Evolutionary conservation across 2,888 invertebrate species (phyloP).

Genomic region (Drosophila atroscutellata): DNA sequence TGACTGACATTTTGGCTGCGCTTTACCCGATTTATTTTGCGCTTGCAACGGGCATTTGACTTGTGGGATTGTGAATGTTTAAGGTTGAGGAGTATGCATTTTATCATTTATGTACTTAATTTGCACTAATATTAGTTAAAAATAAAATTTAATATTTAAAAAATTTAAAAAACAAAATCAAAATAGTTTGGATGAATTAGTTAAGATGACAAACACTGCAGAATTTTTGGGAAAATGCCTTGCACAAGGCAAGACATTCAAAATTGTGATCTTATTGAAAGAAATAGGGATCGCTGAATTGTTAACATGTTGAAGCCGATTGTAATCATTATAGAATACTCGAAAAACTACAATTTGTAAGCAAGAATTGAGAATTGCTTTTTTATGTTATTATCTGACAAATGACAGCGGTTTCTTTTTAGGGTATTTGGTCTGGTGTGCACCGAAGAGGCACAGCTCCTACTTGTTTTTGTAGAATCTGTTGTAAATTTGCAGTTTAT

Average conservation of each 20-base stretch:
- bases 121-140: not conserved
- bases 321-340: not conserved
- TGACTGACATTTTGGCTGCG: constrained; percentile 46
- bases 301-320: not conserved
- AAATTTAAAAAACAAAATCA: not conserved
- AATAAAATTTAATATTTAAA: not conserved
- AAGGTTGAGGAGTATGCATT: not conserved
- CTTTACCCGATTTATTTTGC: constrained; percentile 20
- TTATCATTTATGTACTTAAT: not conserved
- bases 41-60: not conserved
- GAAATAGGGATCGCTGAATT: not conserved
- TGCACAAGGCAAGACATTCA: rapidly evolving
- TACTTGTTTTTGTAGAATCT: constrained; percentile 10
- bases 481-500: constrained; percentile 36
- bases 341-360: not conserved
- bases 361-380: not conserved
- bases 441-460: not conserved
- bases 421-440: not conserved
- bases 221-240: not conserved
- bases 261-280: not conserved
- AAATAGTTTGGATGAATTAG: no score
- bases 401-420: not conserved
- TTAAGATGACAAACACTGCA: no score
- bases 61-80: not conserved
- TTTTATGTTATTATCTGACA: not conserved